These are phyloP conservation scores for Acrocera orbiculus DNA, from an alignment of 2,888 invertebrate species.

Conservation along the genomic window DNA sequence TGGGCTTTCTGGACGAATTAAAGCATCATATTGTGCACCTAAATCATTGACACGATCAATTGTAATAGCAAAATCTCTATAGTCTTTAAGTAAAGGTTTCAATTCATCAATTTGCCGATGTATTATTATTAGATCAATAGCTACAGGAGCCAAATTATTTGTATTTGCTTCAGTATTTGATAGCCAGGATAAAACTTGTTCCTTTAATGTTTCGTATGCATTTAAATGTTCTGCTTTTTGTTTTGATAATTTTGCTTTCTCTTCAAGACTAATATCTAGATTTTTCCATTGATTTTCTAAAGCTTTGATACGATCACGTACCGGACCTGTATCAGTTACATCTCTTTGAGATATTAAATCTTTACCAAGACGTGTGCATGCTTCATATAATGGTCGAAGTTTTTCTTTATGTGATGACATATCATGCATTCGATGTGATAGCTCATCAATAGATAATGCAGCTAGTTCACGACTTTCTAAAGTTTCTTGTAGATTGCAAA, in stretches of 20 bases:
- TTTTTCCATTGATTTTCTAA: constrained; percentile 83
- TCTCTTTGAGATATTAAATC: constrained; percentile 67
- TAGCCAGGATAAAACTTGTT: constrained; percentile 70
- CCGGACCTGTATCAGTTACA: constrained; percentile 67
- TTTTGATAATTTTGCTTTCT: constrained; percentile 66
- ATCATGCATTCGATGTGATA: constrained; percentile 37
- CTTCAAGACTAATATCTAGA: constrained; percentile 61
- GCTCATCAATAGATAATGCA: constrained; percentile 46
- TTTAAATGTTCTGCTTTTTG: constrained; percentile 70
- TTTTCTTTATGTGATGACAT: constrained; percentile 35
- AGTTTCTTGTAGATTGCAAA: constrained; percentile 48
- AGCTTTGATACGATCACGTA: constrained; percentile 70
- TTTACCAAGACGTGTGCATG: constrained; percentile 63
- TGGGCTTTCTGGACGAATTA: constrained; percentile 67
- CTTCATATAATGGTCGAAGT: constrained; percentile 52
- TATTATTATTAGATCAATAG: constrained; percentile 70
- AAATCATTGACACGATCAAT: constrained; percentile 83
- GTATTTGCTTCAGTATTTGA: constrained; percentile 60
- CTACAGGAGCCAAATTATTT: constrained; percentile 62
- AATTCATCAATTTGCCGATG: constrained; percentile 70
- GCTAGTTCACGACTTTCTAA: constrained; percentile 55
- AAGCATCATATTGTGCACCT: constrained; percentile 68
- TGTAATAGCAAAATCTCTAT: constrained; percentile 66
- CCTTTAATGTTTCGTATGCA: constrained; percentile 69
- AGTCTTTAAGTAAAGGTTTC: constrained; percentile 72